Base-by-base conservation (phyloP, 2,113 vertebrate genomes). In the Tenrec ecaudatus region DNA sequence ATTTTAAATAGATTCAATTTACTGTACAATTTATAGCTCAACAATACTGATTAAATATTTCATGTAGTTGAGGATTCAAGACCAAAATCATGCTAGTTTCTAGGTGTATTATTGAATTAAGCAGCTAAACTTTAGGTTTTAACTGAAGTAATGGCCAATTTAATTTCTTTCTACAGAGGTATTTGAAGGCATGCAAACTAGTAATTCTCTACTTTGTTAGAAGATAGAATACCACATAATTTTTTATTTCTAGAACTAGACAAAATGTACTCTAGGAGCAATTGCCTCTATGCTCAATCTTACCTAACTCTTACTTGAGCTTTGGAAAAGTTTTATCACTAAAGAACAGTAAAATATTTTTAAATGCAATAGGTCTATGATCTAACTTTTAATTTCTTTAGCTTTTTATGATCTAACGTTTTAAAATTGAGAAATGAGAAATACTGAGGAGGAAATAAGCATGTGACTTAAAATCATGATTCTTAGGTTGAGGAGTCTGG, bases 1-100 rank as follows among this genome's bases (percentile, higher is more conserved):
- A 64, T 89, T 89, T 95, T 85, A 85, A 95, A 53, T 62, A 88
- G 43, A 29, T 69, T 12, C 23, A 57, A 38, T 86, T 53, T 69
- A 88, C 38, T 47, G 78, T 82, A 10, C 78, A 89, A 93, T 27
- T 78, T 85, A 29, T 8, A 91, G 4, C 1, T 95, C 17, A 62
- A 31, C 53, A 31, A 87, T 93, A 1, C 89, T 76, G 43, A 92
- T 77, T 87, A 76, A 71, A 69, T 80, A 62, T 57, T 14, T 79
- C 79, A 66, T 58, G 69, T 84, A 22, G 17, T 68, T 86, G 87
- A 80, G n/a, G 15, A 87, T 53, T 93, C 27, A 82, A 92, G 58
- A 53, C 57, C 33, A 69, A 78, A 73, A 60, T 82, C 86, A 29
- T 17, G 73, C 38, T 82, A 60, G 57, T 53, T 53, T 31, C 20